A percentile compares a stretch with the other conserved stretches of the same genome.
phyloP scores from a whole-genome alignment of 1,140 invertebrate species.

The Spodoptera frugiperda region DNA sequence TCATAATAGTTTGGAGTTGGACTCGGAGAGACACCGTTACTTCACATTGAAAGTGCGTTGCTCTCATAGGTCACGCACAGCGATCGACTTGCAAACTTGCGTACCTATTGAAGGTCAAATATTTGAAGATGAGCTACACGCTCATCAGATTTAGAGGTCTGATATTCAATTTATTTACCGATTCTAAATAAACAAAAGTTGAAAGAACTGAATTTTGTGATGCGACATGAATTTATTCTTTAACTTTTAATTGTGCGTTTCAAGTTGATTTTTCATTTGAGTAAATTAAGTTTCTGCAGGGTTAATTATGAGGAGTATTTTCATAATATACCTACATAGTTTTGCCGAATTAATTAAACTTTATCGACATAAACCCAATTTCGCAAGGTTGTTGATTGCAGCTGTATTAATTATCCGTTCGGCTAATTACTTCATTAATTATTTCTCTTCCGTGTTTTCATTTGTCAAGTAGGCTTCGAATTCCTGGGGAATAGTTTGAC shows the following conservation, averaged over 20 bases:
- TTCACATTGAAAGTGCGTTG: slow-evolving; percentile 63
- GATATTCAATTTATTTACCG: neutral
- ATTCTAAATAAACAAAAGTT: slow-evolving; percentile 27
- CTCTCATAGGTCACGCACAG: slow-evolving; percentile 57
- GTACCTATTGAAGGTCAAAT: slow-evolving; percentile 54
- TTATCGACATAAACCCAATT: slow-evolving; percentile 13
- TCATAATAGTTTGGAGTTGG: slow-evolving; percentile 31
- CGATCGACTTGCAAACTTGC: slow-evolving; percentile 47
- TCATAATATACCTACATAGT: no score
- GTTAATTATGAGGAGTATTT: no score
- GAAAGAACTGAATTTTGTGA: neutral
- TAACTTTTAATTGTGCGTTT: no score
- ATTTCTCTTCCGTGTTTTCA: neutral
- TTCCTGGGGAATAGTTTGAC: neutral
- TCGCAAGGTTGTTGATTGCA: slow-evolving; percentile 7
- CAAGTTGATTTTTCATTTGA: no score
- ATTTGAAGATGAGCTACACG: slow-evolving; percentile 46
- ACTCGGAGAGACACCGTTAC: slow-evolving; percentile 53
- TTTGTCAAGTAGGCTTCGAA: neutral
- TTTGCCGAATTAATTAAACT: neutral
- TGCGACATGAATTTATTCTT: neutral
- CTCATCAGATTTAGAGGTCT: slow-evolving; percentile 14
- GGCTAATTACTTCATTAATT: slow-evolving; percentile 17
- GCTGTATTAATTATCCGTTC: neutral
- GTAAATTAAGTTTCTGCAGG: no score